Evolutionary conservation across 2,888 invertebrate genomes (phyloP).

Genomic region (Drosophila mayaguana): DNA sequence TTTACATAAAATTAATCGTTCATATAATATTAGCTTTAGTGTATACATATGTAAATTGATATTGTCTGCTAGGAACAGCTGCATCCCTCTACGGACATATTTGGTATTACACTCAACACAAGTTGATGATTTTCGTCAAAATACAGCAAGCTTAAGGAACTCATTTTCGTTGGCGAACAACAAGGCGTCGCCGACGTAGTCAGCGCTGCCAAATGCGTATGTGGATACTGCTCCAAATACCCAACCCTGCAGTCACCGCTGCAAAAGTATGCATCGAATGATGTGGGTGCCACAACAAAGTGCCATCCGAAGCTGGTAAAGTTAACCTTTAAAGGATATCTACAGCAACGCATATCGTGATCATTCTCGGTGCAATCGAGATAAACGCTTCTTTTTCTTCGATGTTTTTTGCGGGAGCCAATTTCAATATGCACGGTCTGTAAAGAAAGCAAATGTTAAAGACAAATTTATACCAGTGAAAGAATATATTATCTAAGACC

Average conservation of each 20-base stretch:
- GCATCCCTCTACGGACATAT: constrained; percentile 97
- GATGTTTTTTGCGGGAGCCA: constrained; percentile 83
- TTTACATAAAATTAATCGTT: constrained; percentile 24
- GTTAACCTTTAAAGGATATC: constrained; percentile 96
- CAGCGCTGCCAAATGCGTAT: constrained; percentile 94
- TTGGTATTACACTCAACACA: constrained; percentile 94
- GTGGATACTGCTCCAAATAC: constrained; percentile 93
- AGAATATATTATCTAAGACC: background rate
- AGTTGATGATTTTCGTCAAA: constrained; percentile 95
- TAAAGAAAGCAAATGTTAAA: constrained; percentile 6
- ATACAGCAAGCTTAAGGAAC: constrained; percentile 95
- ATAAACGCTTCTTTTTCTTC: constrained; percentile 91
- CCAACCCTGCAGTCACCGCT: constrained; percentile 96
- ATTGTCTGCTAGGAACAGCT: constrained; percentile 91
- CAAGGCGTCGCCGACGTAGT: constrained; percentile 95
- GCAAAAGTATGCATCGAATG: constrained; percentile 98
- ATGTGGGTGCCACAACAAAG: constrained; percentile 98
- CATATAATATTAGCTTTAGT: constrained; percentile 1
- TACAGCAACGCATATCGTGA: constrained; percentile 94
- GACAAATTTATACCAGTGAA: background rate
- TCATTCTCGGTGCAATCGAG: constrained; percentile 92
- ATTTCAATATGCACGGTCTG: constrained; percentile 84
- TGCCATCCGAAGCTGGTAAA: constrained; percentile 96
- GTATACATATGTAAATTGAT: background rate
- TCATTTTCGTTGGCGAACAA: constrained; percentile 95